phyloP scores from a whole-genome alignment of 2,113 vertebrate genomes.

The Melanostigma gelatinosum region DNA sequence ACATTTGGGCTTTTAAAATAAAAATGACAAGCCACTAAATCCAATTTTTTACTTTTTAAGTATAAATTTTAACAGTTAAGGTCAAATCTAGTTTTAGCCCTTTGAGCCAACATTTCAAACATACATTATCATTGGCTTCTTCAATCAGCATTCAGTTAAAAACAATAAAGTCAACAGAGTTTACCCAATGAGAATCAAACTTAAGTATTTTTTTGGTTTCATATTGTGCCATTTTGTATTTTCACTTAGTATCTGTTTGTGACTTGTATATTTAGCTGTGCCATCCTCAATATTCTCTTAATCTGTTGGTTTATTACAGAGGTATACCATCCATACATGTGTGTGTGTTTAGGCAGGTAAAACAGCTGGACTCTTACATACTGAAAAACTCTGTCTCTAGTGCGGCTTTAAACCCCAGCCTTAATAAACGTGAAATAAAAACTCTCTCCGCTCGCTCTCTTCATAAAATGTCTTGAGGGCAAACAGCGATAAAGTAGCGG shows the following conservation, averaged over 20 bases:
- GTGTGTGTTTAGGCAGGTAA: constrained; percentile 3
- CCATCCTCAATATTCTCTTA: not conserved
- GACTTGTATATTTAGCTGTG: not conserved
- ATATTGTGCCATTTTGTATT: not conserved
- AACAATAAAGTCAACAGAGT: no score
- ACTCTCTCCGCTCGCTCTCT: constrained; percentile 41
- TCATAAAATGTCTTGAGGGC: constrained; percentile 76
- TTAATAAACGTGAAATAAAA: constrained; percentile 72
- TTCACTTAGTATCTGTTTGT: not conserved
- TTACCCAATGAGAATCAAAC: no score
- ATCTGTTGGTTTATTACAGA: not conserved
- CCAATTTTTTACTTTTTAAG: not conserved
- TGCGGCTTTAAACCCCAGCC: constrained; percentile 50
- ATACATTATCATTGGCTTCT: not conserved
- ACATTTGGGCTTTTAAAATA: not conserved
- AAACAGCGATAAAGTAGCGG: constrained; percentile 73
- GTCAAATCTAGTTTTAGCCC: not conserved
- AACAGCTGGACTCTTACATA: constrained; percentile 34
- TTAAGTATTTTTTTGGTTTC: not conserved
- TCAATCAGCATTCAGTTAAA: not conserved
- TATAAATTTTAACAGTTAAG: not conserved
- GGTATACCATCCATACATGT: not conserved
- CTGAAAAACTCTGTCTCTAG: constrained; percentile 22
- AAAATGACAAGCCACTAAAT: not conserved
- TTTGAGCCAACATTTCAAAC: not conserved